Evolutionary conservation across 2,113 vertebrate genomes (phyloP), one percentile per base, ranked within the genome.

Genomic region (Notechis scutatus): DNA sequence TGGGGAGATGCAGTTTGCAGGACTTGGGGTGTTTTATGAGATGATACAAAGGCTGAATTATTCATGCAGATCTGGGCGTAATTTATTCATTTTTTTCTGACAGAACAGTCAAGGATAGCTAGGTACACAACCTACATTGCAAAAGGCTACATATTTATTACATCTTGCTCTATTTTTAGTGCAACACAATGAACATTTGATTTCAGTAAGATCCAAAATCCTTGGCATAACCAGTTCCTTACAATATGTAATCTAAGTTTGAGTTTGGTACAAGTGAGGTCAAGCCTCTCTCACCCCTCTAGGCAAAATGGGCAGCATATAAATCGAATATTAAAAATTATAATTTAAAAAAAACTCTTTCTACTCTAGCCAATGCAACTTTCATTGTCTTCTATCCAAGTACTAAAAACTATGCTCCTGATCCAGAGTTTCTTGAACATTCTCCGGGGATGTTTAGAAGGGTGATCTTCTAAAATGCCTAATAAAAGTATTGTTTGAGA

Each of bases 1-100:
- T 45, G 0, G 0, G 1, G 54, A 3, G 56, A 23, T 92, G 21
- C 89, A 14, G 55, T 0, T 93, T 29, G 0, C 20, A 0, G 52
- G 34, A 0, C 56, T 54, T 74, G 0, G 74, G 14, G 26, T 0
- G 14, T 20, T 1, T 39, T 9, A 39, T 2, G 10, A 3, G 1
- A 34, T 3, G 21, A 29, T 0, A 29, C 0, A 69, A 85, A 34
- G 9, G 18, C 5, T 20, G 4, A 5, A 9, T 3, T 94, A 47
- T 81, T 88, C 61, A 93, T 50, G 89, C 14, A 81, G 74, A 55
- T 42, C 8, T 20, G 4, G 3, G 45, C 6, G 8, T 56, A n/a
- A 50, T 92, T 74, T 54, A 29, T 52, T 93, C 85, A 9, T 45
- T 56, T 85, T 85, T 85, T 52, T 34, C 23, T 6, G 61, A 1